Evolutionary conservation across 2,888 invertebrate species (phyloP), one percentile per base, ranked within the genome.

Genomic region (Lasius platythorax): DNA sequence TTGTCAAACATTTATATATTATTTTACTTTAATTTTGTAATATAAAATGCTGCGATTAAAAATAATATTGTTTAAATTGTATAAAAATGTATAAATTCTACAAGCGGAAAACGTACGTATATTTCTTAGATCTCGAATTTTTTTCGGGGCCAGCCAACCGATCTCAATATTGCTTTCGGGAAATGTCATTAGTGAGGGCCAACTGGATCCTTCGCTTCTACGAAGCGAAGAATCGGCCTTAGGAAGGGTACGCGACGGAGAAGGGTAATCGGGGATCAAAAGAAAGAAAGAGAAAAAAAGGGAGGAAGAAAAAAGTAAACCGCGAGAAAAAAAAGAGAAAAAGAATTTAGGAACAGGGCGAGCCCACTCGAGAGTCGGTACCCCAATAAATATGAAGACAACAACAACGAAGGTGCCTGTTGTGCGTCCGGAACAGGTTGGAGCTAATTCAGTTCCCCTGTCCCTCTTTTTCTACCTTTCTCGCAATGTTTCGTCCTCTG

Each of bases 381-480:
- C 93, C 92, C 93, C 94, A 93, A 94, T 94, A 94, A 94, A 95
- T 94, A 94, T 94, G 93, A 94, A 95, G 94, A 94, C 93, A 94
- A 94, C 93, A 91, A 93, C 93, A 91, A 93, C 92, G 92, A 92
- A 90, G 90, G 90, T 90, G 92, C 91, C 93, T 92, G 93, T 92
- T 93, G 92, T 92, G 92, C 63, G 58, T 91, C 91, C 90, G 92
- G 90, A 94, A 94, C 94, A 93, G 93, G 93, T 93, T 93, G 93
- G 93, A 93, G 94, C 94, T 93, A 94, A 94, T 94, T 94, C 93
- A 93, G 91, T 86, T 88, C 87, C 87, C 67, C 64, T 67, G 46
- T 63, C 58, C 70, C 67, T 75, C 37, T 46, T 72, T 86, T 85
- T 66, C 56, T 58, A 83, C 75, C 61, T 58, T 75, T 76, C 67